phyloP scores from a whole-genome alignment of 2,888 invertebrate genomes.

The Caenorhabditis parvicauda region DNA sequence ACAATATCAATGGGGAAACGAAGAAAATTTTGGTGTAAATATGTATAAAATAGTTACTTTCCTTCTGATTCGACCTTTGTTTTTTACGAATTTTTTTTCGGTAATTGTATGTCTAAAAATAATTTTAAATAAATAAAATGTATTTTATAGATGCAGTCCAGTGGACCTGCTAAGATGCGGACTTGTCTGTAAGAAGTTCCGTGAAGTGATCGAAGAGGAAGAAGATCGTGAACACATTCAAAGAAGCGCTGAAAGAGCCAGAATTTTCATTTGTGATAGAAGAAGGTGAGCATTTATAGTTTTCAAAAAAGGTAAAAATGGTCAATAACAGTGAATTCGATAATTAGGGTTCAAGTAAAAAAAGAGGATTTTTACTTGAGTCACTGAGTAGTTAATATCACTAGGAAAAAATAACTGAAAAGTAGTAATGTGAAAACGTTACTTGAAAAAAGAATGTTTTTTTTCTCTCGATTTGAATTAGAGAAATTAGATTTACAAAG shows the following conservation, averaged over 20 bases:
- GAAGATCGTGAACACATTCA: slow-evolving; percentile 10
- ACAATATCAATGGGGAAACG: too few relatives aligned
- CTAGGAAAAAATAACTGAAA: too few relatives aligned
- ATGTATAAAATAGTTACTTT: slow-evolving; percentile 10
- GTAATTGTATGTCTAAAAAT: too few relatives aligned
- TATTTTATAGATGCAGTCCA: slow-evolving; percentile 20
- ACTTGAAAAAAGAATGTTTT: too few relatives aligned
- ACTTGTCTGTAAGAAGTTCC: slow-evolving; percentile 9
- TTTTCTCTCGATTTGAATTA: too few relatives aligned
- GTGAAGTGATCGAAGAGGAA: slow-evolving; percentile 19
- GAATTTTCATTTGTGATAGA: slow-evolving; percentile 25
- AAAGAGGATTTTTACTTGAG: too few relatives aligned
- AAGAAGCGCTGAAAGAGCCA: slow-evolving; percentile 11
- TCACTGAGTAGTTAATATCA: too few relatives aligned
- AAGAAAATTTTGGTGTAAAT: too few relatives aligned
- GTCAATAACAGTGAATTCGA: too few relatives aligned
- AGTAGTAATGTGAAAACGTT: too few relatives aligned
- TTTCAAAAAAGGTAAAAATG: background rate
- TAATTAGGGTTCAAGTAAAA: too few relatives aligned
- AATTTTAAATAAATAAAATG: background rate
- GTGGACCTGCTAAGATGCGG: slow-evolving; percentile 19
- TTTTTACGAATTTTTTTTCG: background rate
- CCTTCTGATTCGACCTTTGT: background rate
- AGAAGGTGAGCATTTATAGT: slow-evolving; percentile 3
- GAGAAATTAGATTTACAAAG: too few relatives aligned